A percentile compares a stretch with the other conserved stretches of the same genome.
These are phyloP conservation scores for Lordiphosa collinella DNA, from an alignment of 1,140 invertebrate species.

Conservation along the genomic window DNA sequence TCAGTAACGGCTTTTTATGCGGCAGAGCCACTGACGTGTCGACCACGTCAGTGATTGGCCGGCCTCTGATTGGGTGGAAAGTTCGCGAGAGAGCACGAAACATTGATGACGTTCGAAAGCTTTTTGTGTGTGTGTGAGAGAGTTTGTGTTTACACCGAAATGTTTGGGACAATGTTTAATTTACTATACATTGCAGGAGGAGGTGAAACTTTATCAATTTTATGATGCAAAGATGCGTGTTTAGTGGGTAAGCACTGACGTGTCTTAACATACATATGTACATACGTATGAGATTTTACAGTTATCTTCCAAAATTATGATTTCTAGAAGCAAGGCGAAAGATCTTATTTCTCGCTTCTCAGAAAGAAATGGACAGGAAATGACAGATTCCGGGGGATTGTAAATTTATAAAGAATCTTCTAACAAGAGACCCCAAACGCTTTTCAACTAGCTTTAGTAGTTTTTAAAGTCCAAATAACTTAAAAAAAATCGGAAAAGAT, in stretches of 20 bases:
- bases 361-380: too few species aligned
- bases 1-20: conserved; percentile 52
- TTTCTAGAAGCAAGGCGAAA: neutral
- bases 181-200: conserved; percentile 7
- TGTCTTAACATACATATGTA: conserved; percentile 27
- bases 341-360: too few species aligned
- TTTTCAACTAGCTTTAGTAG: too few species aligned
- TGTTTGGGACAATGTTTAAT: neutral
- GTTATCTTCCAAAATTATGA: conserved; percentile 1
- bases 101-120: neutral
- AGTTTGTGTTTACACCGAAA: conserved; percentile 21
- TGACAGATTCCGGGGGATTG: too few species aligned
- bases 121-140: conserved; percentile 8
- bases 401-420: too few species aligned
- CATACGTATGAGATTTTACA: conserved; percentile 4
- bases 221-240: conserved; percentile 45
- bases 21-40: conserved; percentile 51
- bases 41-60: conserved; percentile 51
- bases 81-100: too few species aligned
- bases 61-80: too few species aligned
- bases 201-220: conserved; percentile 22
- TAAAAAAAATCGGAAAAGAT: too few species aligned
- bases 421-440: too few species aligned
- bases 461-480: too few species aligned
- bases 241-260: conserved; percentile 33